Conservation (phyloP, 2,888 invertebrate species). For the Andrena trimmerana region DNA sequence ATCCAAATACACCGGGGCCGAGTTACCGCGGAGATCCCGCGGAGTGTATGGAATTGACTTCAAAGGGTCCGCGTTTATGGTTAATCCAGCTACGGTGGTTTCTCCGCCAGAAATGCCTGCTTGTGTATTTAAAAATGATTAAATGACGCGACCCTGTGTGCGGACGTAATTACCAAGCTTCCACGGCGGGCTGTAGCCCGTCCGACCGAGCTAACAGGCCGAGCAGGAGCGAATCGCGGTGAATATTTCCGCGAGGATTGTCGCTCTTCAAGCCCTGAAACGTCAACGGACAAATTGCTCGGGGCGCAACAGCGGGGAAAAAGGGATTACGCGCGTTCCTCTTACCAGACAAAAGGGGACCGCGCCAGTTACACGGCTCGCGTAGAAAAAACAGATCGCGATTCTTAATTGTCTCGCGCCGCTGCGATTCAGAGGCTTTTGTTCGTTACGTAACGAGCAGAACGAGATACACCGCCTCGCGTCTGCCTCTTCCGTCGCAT, state of each 20-base stretch:
- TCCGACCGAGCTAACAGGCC: background rate
- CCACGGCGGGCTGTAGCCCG: background rate
- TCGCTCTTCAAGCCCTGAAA: background rate
- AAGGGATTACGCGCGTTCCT: conserved; percentile 25
- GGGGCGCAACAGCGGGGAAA: background rate
- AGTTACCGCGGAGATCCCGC: background rate
- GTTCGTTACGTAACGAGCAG: conserved; percentile 34
- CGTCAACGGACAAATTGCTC: conserved; percentile 1
- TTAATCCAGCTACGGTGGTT: background rate
- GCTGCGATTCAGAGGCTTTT: conserved; percentile 32
- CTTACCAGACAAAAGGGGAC: background rate
- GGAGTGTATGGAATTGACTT: background rate
- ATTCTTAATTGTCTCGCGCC: conserved; percentile 29
- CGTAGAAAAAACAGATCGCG: conserved; percentile 22
- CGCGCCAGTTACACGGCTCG: background rate
- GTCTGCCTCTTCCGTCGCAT: conserved; percentile 22
- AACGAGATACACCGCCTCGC: conserved; percentile 10
- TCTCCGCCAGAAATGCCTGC: background rate
- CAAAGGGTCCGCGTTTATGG: background rate
- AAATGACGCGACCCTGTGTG: background rate
- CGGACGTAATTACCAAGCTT: background rate
- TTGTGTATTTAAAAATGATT: conserved; percentile 1
- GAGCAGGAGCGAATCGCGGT: background rate
- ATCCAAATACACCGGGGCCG: background rate
- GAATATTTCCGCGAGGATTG: background rate